Evolutionary conservation across 1,140 invertebrate genomes (phyloP), one percentile per base, ranked within the genome.

Genomic region (Aricia agestis): DNA sequence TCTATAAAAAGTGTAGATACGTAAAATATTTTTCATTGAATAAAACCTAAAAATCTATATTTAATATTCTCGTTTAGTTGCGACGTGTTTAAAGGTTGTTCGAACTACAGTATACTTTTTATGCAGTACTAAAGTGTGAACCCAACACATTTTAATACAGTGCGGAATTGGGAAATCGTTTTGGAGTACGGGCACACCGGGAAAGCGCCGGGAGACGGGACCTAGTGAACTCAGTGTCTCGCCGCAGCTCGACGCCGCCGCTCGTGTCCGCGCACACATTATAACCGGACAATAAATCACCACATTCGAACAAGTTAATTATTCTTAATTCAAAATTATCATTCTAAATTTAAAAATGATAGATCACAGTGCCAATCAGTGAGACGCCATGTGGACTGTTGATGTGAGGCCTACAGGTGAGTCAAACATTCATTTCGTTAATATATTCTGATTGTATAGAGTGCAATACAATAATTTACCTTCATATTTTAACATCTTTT

Each of bases 141-240:
- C 45, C 9, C 45, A 52, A 52, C 2, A 36, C 36, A 36, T 36
- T 36, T 36, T 9, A 9, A 11, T 11, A 52, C 45, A 52, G 45
- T 59, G 58, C 18, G 58, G 18, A 63, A 11, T 25, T 63, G 58
- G 72, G 74, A 57, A 72, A 79, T 71, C 63, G 68, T 71, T 73
- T 76, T 67, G 65, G 63, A 67, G 11, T 58, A 17, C 61, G 74
- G 72, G 78, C 74, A 83, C 76, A 79, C 73, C 41, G 32, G 25
- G 69, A 72, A 81, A 76, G 68, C 74, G 76, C 78, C 78, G 78
- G 77, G 80, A 82, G 78, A 68, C 68, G 72, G 70, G 75, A 75
- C 72, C 72, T 72, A 75, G 73, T 73, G 73, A 73, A 61, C 78
- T 82, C 82, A 83, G 82, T 83, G 77, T 75, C 67, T 76, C 76